Evolutionary conservation across 2,888 invertebrate species (phyloP).

Genomic region (Plagiodera versicolora): DNA sequence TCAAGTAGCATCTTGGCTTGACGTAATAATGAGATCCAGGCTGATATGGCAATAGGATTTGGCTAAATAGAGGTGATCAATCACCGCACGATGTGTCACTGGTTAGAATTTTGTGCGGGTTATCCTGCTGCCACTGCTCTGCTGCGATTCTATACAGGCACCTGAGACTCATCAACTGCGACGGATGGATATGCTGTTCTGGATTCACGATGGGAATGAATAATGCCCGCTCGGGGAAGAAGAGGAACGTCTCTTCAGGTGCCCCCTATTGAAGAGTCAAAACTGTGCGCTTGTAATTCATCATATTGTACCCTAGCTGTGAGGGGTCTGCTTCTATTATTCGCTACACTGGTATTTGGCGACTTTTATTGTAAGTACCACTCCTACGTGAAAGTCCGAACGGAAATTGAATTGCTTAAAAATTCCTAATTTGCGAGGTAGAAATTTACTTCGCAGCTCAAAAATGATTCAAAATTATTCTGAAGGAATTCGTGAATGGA

Average conservation of each 20-base stretch:
- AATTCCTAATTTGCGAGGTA: too few species aligned
- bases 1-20: slow-evolving; percentile 57
- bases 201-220: slow-evolving; percentile 23
- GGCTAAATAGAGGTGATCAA: slow-evolving; percentile 49
- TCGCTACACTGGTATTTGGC: too few species aligned
- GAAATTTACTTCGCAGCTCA: too few species aligned
- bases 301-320: neutral
- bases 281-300: neutral
- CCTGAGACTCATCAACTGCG: slow-evolving; percentile 44
- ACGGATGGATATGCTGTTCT: slow-evolving; percentile 19
- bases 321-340: neutral
- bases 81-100: slow-evolving; percentile 53
- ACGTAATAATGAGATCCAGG: slow-evolving; percentile 57
- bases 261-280: neutral
- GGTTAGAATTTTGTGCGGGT: slow-evolving; percentile 44
- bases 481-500: too few species aligned
- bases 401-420: too few species aligned
- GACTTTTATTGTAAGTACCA: too few species aligned
- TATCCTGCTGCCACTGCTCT: slow-evolving; percentile 34
- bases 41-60: slow-evolving; percentile 55
- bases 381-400: too few species aligned
- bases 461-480: too few species aligned
- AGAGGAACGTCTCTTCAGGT: neutral
- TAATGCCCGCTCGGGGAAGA: slow-evolving; percentile 16
- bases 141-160: slow-evolving; percentile 45